phyloP scores from a whole-genome alignment of 2,888 invertebrate species.

The Pseudococcus longispinus region DNA sequence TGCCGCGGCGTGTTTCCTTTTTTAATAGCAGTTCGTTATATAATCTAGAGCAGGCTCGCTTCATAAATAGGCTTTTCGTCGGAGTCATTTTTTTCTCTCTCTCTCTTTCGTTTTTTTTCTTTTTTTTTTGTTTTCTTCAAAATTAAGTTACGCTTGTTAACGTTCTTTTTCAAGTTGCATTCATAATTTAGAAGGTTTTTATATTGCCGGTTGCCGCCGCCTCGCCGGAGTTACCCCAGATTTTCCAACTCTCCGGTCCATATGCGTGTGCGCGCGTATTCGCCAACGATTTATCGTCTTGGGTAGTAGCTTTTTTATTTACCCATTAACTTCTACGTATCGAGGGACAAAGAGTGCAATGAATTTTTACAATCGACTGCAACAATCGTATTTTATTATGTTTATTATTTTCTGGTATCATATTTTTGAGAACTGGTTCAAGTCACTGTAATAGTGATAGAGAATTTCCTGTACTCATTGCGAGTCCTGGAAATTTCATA shows the following conservation, averaged over 20 bases:
- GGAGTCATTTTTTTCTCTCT: neutral
- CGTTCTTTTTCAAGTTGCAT: conserved; percentile 12
- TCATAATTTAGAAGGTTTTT: conserved; percentile 13
- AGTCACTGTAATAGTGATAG: neutral
- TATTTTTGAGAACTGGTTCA: neutral
- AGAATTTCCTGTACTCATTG: no score
- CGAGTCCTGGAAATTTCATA: no score
- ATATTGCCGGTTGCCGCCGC: neutral
- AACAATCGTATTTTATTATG: neutral
- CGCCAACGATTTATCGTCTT: neutral
- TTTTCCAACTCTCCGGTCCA: neutral
- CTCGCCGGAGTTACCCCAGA: neutral
- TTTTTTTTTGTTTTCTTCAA: conserved; percentile 1
- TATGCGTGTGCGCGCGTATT: neutral
- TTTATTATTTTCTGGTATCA: neutral
- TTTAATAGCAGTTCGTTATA: conserved; percentile 7
- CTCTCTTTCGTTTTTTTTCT: neutral
- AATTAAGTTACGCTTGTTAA: conserved; percentile 22
- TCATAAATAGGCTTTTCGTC: conserved; percentile 15
- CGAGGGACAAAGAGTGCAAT: neutral
- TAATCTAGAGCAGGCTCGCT: conserved; percentile 1
- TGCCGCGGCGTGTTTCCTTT: neutral
- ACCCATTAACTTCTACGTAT: neutral
- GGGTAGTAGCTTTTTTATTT: neutral
- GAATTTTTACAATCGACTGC: neutral